Conservation (phyloP, 1,140 invertebrate genomes). For the Apis cerana region DNA sequence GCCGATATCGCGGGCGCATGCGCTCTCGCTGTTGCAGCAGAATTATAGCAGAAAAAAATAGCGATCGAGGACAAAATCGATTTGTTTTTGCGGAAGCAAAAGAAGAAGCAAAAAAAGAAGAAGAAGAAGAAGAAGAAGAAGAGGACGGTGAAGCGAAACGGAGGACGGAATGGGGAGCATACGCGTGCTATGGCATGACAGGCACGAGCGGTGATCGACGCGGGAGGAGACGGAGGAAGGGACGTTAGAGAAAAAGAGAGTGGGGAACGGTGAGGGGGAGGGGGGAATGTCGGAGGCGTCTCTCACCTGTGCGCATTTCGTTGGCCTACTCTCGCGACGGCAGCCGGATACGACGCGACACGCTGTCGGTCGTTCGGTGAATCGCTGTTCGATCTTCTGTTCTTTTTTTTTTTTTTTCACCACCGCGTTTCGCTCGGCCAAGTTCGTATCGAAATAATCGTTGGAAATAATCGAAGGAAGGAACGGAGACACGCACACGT, state of each 20-base stretch:
- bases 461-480: not conserved
- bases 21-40: constrained; percentile 32
- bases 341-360: constrained; percentile 60
- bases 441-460: not conserved
- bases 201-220: constrained; percentile 18
- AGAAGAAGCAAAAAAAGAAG: not conserved
- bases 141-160: not conserved
- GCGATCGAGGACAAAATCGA: too few relatives aligned
- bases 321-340: constrained; percentile 70
- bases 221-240: constrained; percentile 16
- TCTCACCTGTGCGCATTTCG: constrained; percentile 75
- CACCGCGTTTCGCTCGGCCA: too few relatives aligned
- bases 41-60: not conserved
- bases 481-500: not conserved
- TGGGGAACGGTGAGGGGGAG: constrained; percentile 32
- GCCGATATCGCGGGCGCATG: constrained; percentile 46
- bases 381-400: constrained; percentile 16
- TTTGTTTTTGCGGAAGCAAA: constrained; percentile 11
- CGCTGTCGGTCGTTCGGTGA: constrained; percentile 32
- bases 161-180: constrained; percentile 22
- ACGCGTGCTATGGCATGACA: constrained; percentile 13
- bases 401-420: too few relatives aligned
- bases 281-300: constrained; percentile 52
- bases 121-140: too few relatives aligned
- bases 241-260: constrained; percentile 18